Percentiles rank a stretch among this genome's conserved stretches.
Evolutionary conservation across 1,140 invertebrate species (phyloP).

Genomic region (Orchestia grillus): DNA sequence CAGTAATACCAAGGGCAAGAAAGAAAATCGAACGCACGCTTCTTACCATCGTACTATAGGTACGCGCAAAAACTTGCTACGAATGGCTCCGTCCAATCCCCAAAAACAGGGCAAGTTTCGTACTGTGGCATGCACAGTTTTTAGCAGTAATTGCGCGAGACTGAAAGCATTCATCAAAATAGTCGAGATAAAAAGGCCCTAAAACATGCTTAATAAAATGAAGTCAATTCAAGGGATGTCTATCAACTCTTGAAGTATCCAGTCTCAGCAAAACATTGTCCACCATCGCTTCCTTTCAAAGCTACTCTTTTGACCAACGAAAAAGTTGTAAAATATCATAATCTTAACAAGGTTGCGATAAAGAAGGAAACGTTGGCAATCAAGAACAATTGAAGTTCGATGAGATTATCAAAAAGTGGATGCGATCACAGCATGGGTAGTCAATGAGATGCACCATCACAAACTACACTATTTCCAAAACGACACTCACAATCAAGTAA

Average conservation of each 20-base stretch:
- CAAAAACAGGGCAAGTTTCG: background rate
- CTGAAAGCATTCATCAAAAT: slow-evolving; percentile 17
- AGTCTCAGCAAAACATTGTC: background rate
- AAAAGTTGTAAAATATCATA: background rate
- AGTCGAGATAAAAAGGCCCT: background rate
- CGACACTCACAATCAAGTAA: background rate
- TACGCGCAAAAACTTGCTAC: background rate
- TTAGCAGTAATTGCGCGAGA: background rate
- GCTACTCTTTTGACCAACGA: background rate
- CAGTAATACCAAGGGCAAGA: background rate
- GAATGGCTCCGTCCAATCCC: background rate
- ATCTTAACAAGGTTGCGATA: background rate
- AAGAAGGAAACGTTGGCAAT: background rate
- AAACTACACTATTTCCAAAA: background rate
- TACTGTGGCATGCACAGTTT: background rate
- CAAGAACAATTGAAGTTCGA: background rate
- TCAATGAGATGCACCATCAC: background rate
- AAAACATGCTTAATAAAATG: background rate
- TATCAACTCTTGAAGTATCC: background rate
- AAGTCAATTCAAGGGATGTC: background rate
- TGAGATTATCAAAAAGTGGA: background rate
- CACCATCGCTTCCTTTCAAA: background rate
- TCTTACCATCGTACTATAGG: background rate
- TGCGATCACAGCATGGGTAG: background rate
- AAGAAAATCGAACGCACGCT: background rate